These are phyloP conservation scores for Ambastaia sidthimunki DNA, from an alignment of 2,797 vertebrate species.

Conservation along the genomic window DNA sequence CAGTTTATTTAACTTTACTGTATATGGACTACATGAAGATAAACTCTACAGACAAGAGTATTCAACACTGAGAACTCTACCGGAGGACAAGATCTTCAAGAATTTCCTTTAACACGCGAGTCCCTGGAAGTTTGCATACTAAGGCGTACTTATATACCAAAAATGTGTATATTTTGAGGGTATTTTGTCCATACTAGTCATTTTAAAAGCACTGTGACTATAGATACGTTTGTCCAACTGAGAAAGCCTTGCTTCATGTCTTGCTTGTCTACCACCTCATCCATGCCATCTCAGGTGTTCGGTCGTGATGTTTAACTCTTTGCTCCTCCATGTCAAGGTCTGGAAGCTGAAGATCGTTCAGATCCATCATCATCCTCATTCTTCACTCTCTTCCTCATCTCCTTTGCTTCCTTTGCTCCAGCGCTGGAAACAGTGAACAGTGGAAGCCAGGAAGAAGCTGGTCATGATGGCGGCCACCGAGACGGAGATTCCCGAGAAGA, in stretches of 20 bases:
- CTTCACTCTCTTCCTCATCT: slow-evolving; percentile 92
- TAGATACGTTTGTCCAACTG: neutral
- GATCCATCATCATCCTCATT: slow-evolving; percentile 72
- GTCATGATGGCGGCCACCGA: slow-evolving; percentile 96
- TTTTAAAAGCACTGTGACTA: slow-evolving; percentile 2
- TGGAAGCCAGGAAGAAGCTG: slow-evolving; percentile 96
- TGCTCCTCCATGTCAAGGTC: neutral
- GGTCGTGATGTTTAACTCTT: slow-evolving; percentile 24
- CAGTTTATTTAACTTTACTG: slow-evolving; percentile 20
- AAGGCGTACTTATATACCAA: slow-evolving; percentile 40
- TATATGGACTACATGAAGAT: slow-evolving; percentile 31
- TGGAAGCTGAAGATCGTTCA: slow-evolving; percentile 35
- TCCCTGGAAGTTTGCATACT: slow-evolving; percentile 48
- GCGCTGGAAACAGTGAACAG: slow-evolving; percentile 96
- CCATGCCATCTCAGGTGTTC: slow-evolving; percentile 2
- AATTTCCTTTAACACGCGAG: slow-evolving; percentile 23
- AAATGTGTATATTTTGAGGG: neutral
- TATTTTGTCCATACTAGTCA: neutral
- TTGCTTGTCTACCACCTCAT: neutral
- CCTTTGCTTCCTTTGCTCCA: slow-evolving; percentile 93
- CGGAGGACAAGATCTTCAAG: slow-evolving; percentile 8
- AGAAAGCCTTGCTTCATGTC: slow-evolving; percentile 1
- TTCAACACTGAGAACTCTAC: slow-evolving; percentile 32
- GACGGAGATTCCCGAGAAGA: slow-evolving; percentile 96
- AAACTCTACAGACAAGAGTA: slow-evolving; percentile 10